Evolutionary conservation across 1,140 invertebrate genomes (phyloP), one percentile per base, ranked within the genome.

Genomic region (Heliconius hermathena): DNA sequence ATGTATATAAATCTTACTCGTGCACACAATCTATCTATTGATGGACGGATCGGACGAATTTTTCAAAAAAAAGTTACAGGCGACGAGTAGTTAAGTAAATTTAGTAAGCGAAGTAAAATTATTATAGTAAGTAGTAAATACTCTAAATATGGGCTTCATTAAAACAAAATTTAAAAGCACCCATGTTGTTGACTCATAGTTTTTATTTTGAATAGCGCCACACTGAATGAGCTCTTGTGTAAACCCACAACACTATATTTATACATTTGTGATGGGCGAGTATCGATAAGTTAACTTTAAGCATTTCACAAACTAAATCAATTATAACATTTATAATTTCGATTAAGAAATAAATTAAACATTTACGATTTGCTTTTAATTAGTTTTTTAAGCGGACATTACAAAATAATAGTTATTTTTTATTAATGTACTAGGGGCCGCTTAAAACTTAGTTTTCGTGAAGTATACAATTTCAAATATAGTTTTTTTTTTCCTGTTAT

Each of bases 171-270:
- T 75, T 4, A 38, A 38, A 60, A 36, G 33, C 26, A 66, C 18
- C 3, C 73, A 46, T 70, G 70, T 46, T 36, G 74, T 71, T 75
- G 73, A 73, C 29, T 73, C 74, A 78, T 76, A 38, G 46, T 71
- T 71, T 74, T 75, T 79, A 82, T 79, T 74, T 79, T 74, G 49
- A 71, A 76, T 77, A 77, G 72, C 79, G 81, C 77, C 76, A 75
- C 79, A 52, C 74, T 81, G 77, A 83, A 83, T 83, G 79, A 83
- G 78, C 73, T 81, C 71, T 78, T 76, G 75, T 80, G 75, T 81
- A 81, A 71, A 78, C 52, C 78, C 33, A 79, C 73, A 81, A 71
- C 70, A 73, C 71, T 81, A 81, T 83, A 79, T 83, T 83, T 83
- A 83, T 77, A 29, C 74, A 49, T 13, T 77, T 76, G 79, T 71